Base-by-base conservation (phyloP, 2,888 invertebrate genomes). In the Gari tellinella region DNA sequence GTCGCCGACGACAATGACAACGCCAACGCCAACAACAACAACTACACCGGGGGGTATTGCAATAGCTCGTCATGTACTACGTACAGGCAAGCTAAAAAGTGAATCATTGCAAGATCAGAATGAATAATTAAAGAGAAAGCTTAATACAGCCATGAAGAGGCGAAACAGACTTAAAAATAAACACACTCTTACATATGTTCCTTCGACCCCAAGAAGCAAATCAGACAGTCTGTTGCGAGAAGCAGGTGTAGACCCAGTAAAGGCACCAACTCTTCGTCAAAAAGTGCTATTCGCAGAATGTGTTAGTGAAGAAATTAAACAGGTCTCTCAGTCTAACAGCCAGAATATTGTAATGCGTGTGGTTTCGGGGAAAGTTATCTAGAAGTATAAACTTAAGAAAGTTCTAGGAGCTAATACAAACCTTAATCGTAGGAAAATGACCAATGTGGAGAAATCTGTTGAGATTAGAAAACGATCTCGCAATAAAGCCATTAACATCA, bases 351-450 rank as follows among this genome's bases (percentile, higher is more conserved):
- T 52, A 37, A 25, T 8, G 23, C 7, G 17, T 14, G 37, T 52
- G n/a, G 56, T 66, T n/a, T 49, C 66, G 15, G 56, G 61, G 4
- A 53, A 56, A 25, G 37, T 60, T 7, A 55, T 66, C 0, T 53
- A 61, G 48, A 72, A 65, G 49, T 72, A 72, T 40, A 55, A 49
- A 41, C 14, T 65, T n/a, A 66, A 45, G 25, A n/a, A 37, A 45
- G 49, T 37, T 25, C 31, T 66, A 14, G 15, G 21, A 19, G 12
- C 40, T 3, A 31, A 8, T 19, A 65, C 64, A 26, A 38, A 37
- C 1, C 17, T 72, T 37, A 52, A 31, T 3, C 15, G 21, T 19
- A 31, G 5, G 8, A n/a, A 38, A 58, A 48, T n/a, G n/a, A n/a
- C n/a, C n/a, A n/a, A n/a, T n/a, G 10, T 31, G 31, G 19, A 19